phyloP scores from a whole-genome alignment of 2,888 invertebrate genomes.

The Bursaphelenchus okinawaensis region DNA sequence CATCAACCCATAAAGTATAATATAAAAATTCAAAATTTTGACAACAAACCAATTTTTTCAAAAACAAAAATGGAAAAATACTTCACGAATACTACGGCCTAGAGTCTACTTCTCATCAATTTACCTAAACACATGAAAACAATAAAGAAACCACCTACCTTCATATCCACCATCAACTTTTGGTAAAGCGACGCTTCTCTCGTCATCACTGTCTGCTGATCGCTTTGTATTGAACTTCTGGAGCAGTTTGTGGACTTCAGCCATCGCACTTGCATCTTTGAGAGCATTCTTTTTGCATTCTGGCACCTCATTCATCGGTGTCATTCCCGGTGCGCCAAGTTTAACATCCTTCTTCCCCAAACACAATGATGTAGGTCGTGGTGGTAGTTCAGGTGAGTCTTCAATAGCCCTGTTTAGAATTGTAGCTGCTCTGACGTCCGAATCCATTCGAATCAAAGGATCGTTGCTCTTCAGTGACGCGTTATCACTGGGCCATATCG shows the following conservation, averaged over 20 bases:
- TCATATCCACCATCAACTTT: background rate
- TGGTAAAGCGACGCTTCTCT: too few species aligned
- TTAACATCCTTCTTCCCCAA: background rate
- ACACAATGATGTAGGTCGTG: background rate
- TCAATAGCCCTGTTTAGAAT: background rate
- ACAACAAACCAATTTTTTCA: too few species aligned
- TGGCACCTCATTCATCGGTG: background rate
- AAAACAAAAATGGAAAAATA: background rate
- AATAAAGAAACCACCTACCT: background rate
- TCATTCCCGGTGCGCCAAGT: background rate
- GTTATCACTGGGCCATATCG: background rate
- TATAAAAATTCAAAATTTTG: background rate
- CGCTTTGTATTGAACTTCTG: slow-evolving; percentile 18
- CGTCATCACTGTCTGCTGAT: background rate
- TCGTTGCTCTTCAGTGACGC: background rate
- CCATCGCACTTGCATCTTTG: slow-evolving; percentile 12
- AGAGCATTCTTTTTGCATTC: slow-evolving; percentile 6
- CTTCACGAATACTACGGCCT: too few species aligned
- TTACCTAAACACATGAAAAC: too few species aligned
- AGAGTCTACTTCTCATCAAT: too few species aligned
- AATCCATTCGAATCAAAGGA: background rate
- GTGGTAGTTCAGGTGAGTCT: background rate
- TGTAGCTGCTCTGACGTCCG: too few species aligned
- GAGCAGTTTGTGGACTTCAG: slow-evolving; percentile 10
- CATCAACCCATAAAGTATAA: background rate